Base-by-base conservation (phyloP, 2,113 vertebrate genomes). In the Mionectes macconnelli region DNA sequence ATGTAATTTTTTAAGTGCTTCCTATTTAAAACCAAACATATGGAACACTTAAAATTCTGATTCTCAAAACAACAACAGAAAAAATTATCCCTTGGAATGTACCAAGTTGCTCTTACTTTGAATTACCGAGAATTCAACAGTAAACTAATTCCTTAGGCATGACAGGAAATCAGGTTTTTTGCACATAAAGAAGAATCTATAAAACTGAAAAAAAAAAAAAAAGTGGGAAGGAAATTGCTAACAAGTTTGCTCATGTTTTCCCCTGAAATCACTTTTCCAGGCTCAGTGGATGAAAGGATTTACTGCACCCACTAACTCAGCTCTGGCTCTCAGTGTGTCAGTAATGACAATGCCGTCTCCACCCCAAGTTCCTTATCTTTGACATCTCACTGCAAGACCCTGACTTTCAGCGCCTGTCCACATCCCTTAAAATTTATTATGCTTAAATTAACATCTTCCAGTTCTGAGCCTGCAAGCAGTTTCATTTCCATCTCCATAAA, bases 211-310 rank as follows among this genome's bases (percentile, higher is more conserved):
- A 75, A 80, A 66, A 23, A 47, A 47, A 73, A 74, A 84, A 69
- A 56, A 89, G 80, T 6, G 30, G n/a, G 37, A 74, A 86, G 64
- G 39, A 81, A 91, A 87, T 9, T 57, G 63, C 42, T 83, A 74
- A 74, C 87, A 92, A 90, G 90, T 93, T 88, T 62, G 75, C 63
- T 94, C 91, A 42, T 9, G 90, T 94, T 80, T 74, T 62, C 63
- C 76, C 79, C 47, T 59, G 88, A 85, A 94, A 93, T 49, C 44
- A 28, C 33, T 59, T 45, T 19, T 63, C 53, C 53, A 89, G 47
- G 56, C 66, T 68, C 4, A 4, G 10, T 2, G 27, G 49, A 37
- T 14, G 17, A 40, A 92, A 84, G 87, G 69, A 94, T 94, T 95
- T 87, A 79, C 49, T 57, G 82, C 55, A 57, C 7, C 78, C 94